Evolutionary conservation across 2,888 invertebrate genomes (phyloP).

Genomic region (Odontothrips loti): DNA sequence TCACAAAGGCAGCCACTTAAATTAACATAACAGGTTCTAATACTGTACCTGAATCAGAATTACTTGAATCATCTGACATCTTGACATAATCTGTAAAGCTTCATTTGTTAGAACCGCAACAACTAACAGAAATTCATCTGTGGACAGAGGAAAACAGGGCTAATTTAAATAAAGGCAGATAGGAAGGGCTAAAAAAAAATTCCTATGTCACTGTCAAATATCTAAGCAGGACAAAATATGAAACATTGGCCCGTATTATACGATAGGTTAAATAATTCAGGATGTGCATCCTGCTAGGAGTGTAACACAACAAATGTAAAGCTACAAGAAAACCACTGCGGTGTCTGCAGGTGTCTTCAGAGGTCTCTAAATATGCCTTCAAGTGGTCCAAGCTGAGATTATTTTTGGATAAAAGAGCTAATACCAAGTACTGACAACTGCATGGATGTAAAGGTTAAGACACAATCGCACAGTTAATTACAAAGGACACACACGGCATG

Average conservation of each 20-base stretch:
- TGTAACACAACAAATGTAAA: neutral
- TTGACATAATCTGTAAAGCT: neutral
- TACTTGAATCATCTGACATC: neutral
- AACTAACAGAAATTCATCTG: neutral
- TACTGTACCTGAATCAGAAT: neutral
- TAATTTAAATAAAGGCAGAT: neutral
- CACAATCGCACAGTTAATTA: neutral
- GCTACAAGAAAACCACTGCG: neutral
- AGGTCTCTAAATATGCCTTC: neutral
- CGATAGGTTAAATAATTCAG: too few species aligned
- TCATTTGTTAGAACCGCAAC: neutral
- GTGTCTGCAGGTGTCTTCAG: too few species aligned
- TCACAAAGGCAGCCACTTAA: neutral
- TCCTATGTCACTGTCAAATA: neutral
- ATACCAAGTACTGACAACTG: neutral
- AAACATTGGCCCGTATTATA: too few species aligned
- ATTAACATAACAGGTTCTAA: neutral
- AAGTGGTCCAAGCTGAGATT: neutral
- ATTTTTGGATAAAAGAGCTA: neutral
- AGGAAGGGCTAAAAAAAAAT: neutral
- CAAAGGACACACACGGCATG: neutral
- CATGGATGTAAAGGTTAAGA: slow-evolving; percentile 12
- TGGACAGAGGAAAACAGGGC: neutral
- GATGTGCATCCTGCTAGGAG: neutral
- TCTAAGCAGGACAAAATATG: neutral